A percentile compares a stretch with the other conserved stretches of the same genome.
Evolutionary conservation across 2,113 vertebrate genomes (phyloP).

Genomic region (Clarias macrocephalus): DNA sequence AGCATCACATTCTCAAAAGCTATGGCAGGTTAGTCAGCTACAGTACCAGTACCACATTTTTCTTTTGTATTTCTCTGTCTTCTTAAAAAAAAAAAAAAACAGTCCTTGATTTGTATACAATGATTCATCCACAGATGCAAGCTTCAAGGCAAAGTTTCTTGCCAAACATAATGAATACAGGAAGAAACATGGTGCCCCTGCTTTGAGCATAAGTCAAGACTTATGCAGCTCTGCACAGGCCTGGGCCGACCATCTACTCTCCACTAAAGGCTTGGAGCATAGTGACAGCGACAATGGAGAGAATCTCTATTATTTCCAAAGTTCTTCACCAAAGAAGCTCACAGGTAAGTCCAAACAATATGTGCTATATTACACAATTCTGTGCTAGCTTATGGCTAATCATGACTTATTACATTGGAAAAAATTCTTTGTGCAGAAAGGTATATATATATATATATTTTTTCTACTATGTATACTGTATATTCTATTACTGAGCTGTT

Average conservation of each 20-base stretch:
- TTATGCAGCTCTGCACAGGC: slow-evolving; percentile 53
- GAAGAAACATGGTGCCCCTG: slow-evolving; percentile 51
- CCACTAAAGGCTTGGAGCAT: slow-evolving; percentile 51
- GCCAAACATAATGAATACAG: slow-evolving; percentile 61
- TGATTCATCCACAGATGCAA: slow-evolving; percentile 15
- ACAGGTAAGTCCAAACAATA: slow-evolving; percentile 21
- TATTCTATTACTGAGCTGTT: not conserved
- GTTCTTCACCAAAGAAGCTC: slow-evolving; percentile 38
- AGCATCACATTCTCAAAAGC: not conserved
- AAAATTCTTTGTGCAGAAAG: not conserved
- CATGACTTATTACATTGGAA: not conserved
- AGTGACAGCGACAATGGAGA: slow-evolving; percentile 62
- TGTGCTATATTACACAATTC: not conserved
- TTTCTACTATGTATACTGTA: not conserved
- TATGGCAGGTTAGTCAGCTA: slow-evolving; percentile 44
- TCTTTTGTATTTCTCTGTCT: not conserved
- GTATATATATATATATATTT: not conserved
- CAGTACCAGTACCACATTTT: no score
- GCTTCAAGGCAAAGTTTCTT: slow-evolving; percentile 55
- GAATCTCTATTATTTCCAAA: slow-evolving; percentile 61
- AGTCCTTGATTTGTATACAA: not conserved
- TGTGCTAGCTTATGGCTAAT: not conserved
- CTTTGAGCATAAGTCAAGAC: slow-evolving; percentile 47
- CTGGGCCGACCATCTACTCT: slow-evolving; percentile 63
- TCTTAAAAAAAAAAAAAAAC: not conserved